Evolutionary conservation across 2,888 invertebrate genomes (phyloP).

Genomic region (Baccha elongata): DNA sequence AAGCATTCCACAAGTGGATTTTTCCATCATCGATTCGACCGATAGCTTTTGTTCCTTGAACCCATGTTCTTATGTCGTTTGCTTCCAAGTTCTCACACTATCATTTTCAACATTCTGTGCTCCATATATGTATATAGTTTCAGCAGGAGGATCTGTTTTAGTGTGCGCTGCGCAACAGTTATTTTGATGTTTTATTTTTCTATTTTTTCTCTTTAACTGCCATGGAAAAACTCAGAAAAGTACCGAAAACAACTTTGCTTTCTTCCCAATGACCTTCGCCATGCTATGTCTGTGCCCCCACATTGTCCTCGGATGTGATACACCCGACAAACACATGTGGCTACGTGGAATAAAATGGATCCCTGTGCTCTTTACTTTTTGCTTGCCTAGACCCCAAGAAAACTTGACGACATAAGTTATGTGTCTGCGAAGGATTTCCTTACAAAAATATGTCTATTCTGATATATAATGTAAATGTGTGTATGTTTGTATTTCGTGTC

Average conservation of each 20-base stretch:
- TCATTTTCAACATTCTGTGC: neutral
- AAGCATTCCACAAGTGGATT: slow-evolving; percentile 35
- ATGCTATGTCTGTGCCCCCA: slow-evolving; percentile 17
- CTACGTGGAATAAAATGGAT: neutral
- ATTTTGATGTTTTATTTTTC: slow-evolving; percentile 44
- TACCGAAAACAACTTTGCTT: slow-evolving; percentile 37
- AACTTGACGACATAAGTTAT: slow-evolving; percentile 44
- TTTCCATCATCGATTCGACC: slow-evolving; percentile 13
- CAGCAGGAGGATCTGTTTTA: slow-evolving; percentile 20
- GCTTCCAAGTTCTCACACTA: neutral
- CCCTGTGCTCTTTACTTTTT: slow-evolving; percentile 17
- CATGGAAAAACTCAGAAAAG: slow-evolving; percentile 31
- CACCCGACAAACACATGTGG: slow-evolving; percentile 27
- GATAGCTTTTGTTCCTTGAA: neutral
- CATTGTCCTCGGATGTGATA: slow-evolving; percentile 2
- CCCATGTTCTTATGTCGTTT: no score
- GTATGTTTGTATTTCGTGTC: slow-evolving; percentile 3
- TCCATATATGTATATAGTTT: slow-evolving; percentile 31
- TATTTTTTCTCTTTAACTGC: neutral
- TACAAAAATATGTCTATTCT: neutral
- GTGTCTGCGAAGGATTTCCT: slow-evolving; percentile 37
- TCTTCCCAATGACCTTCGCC: slow-evolving; percentile 61
- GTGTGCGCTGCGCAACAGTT: slow-evolving; percentile 68
- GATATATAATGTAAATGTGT: neutral
- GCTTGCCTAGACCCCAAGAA: slow-evolving; percentile 24